phyloP scores from a whole-genome alignment of 2,797 vertebrate genomes.

The Aulostomus chinensis region DNA sequence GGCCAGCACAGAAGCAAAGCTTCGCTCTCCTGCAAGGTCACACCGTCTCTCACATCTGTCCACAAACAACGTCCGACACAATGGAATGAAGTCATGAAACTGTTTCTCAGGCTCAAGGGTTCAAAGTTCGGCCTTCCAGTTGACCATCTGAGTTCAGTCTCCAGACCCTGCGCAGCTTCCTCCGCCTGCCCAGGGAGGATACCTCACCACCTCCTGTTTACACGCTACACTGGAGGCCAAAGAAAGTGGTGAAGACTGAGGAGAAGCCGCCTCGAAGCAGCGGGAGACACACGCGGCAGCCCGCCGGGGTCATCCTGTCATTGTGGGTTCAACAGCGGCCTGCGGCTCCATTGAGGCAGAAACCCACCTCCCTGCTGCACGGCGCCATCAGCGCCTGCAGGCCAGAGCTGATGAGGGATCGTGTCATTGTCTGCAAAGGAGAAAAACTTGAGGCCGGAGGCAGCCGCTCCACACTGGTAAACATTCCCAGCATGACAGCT shows the following conservation, averaged over 20 bases:
- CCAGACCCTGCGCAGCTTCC: slow-evolving; percentile 61
- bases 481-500: slow-evolving; percentile 1
- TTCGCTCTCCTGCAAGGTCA: slow-evolving; percentile 29
- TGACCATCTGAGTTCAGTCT: slow-evolving; percentile 58
- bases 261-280: slow-evolving; percentile 23
- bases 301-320: slow-evolving; percentile 64
- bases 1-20: slow-evolving; percentile 16
- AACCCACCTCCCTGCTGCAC: slow-evolving; percentile 7
- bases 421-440: slow-evolving; percentile 21
- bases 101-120: slow-evolving; percentile 36
- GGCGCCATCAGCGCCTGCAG: slow-evolving; percentile 30
- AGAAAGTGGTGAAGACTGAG: slow-evolving; percentile 50
- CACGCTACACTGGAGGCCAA: slow-evolving; percentile 28
- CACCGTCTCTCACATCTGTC: slow-evolving; percentile 31
- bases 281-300: slow-evolving; percentile 8
- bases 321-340: slow-evolving; percentile 52
- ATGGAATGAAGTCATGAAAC: slow-evolving; percentile 25
- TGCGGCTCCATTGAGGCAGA: slow-evolving; percentile 18
- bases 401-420: slow-evolving; percentile 32
- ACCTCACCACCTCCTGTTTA: slow-evolving; percentile 71
- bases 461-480: slow-evolving; percentile 14
- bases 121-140: slow-evolving; percentile 34
- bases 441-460: slow-evolving; percentile 26
- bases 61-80: slow-evolving; percentile 53
- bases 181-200: slow-evolving; percentile 44